Conservation (phyloP, 37 sponge, comb jelly and placozoan genomes). For the Halisarca cf. caerulea region DNA sequence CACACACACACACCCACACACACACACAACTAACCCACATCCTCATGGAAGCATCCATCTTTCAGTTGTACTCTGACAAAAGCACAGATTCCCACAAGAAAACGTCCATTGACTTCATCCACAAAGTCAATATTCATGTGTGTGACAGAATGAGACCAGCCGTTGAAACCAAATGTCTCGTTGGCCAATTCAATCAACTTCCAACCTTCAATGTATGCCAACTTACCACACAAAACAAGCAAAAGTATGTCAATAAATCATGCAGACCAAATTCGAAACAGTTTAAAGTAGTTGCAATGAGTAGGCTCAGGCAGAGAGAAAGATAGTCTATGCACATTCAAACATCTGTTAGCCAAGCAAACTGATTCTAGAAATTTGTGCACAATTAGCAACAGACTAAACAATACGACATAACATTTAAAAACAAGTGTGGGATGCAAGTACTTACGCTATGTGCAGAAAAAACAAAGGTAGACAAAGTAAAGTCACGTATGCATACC, state of each 20-base stretch:
- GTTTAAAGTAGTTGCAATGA: too few species aligned
- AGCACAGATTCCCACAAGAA: slow-evolving; percentile 26
- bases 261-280: too few species aligned
- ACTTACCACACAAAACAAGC: slow-evolving; percentile 33
- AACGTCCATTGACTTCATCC: slow-evolving; percentile 54
- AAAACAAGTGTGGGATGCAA: too few species aligned
- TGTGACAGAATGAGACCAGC: slow-evolving; percentile 85
- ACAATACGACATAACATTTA: too few species aligned
- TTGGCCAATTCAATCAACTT: slow-evolving; percentile 68
- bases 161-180: slow-evolving; percentile 87
- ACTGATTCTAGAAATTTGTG: too few species aligned
- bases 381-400: too few species aligned
- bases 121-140: slow-evolving; percentile 78
- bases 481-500: slow-evolving; percentile 15
- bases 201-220: slow-evolving; percentile 83
- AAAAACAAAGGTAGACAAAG: not conserved
- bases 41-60: slow-evolving; percentile 2
- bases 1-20: too few species aligned
- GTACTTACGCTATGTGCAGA: too few species aligned
- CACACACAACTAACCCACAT: not conserved
- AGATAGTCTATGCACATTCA: too few species aligned
- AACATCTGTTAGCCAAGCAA: too few species aligned
- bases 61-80: slow-evolving; percentile 41
- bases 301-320: too few species aligned
- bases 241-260: too few species aligned